phyloP scores from a whole-genome alignment of 2,797 vertebrate genomes.

The Pipistrellus kuhlii region DNA sequence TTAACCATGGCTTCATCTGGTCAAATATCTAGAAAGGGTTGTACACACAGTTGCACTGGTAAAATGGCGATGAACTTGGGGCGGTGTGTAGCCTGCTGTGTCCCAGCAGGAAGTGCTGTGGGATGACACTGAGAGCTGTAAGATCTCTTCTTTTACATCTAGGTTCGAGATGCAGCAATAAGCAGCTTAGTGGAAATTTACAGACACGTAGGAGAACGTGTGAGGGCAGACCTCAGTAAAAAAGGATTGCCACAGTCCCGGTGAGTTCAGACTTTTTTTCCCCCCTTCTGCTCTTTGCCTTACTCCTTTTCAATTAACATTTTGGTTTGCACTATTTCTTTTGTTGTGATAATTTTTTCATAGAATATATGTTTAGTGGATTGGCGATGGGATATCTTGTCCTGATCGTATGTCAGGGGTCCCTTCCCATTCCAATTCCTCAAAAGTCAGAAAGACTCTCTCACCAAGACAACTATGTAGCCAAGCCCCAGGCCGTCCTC shows the following conservation, averaged over 20 bases:
- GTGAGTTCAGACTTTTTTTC: constrained; percentile 86
- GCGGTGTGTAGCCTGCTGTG: neutral
- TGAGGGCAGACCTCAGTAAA: constrained; percentile 98
- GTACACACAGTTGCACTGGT: neutral
- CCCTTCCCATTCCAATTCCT: neutral
- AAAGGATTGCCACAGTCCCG: constrained; percentile 98
- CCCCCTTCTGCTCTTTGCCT: neutral
- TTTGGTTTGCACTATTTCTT: constrained; percentile 26
- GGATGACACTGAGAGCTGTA: constrained; percentile 62
- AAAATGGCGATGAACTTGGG: constrained; percentile 8
- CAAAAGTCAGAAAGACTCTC: neutral
- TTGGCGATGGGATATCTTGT: neutral
- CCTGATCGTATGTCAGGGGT: neutral
- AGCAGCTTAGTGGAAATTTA: constrained; percentile 98
- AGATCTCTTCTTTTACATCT: constrained; percentile 77
- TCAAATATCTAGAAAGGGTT: neutral
- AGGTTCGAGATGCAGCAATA: constrained; percentile 98
- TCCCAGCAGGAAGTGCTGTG: neutral
- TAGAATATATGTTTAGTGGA: neutral
- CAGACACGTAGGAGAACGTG: constrained; percentile 97
- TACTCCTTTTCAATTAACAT: constrained; percentile 25
- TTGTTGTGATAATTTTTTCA: constrained; percentile 31
- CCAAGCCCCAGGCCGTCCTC: neutral
- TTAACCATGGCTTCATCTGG: neutral
- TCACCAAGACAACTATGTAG: neutral